phyloP scores from a whole-genome alignment of 23 tunicate genomes.

The Styela clava region DNA sequence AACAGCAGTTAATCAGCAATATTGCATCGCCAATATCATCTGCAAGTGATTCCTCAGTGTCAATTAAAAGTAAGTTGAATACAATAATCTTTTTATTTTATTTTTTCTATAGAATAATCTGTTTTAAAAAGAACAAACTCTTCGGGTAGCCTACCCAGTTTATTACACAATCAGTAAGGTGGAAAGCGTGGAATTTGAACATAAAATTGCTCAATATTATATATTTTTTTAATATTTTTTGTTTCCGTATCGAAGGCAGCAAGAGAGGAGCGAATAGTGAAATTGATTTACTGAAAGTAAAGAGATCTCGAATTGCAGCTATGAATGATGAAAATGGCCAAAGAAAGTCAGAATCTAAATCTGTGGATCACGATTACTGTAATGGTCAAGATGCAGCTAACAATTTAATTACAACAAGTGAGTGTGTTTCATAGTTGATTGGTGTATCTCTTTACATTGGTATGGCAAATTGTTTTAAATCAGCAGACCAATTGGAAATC shows the following conservation, averaged over 20 bases:
- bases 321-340: neutral
- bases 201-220: no score
- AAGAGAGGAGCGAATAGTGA: neutral
- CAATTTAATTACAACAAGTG: neutral
- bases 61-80: neutral
- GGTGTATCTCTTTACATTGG: no score
- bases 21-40: neutral
- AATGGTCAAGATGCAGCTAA: neutral
- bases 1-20: neutral
- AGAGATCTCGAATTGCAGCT: neutral
- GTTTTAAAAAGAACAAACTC: no score
- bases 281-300: neutral
- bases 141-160: no score
- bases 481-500: no score
- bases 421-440: neutral
- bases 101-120: no score
- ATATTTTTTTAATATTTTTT: no score
- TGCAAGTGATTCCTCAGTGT: neutral
- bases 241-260: no score
- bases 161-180: no score
- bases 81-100: no score
- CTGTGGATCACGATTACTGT: conserved; percentile 78
- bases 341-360: conserved; percentile 13
- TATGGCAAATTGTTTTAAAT: no score
- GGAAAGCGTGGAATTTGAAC: no score